Conservation (phyloP, 2,888 invertebrate species). For the Gnatocerus cornutus region DNA sequence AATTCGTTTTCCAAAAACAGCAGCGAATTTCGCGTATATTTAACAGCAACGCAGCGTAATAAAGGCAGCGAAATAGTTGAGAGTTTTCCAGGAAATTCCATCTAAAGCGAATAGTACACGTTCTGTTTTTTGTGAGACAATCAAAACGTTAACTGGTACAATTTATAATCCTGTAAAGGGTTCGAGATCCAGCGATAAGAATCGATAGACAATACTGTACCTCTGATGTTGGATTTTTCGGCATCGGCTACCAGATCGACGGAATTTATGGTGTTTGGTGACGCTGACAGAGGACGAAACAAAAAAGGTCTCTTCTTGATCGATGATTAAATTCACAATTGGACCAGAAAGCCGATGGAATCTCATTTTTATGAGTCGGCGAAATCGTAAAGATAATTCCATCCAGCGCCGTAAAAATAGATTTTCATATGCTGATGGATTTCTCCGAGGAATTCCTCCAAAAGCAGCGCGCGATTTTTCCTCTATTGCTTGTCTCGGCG, state of each 20-base stretch:
- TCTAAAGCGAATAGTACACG: slow-evolving; percentile 16
- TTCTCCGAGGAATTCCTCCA: not conserved
- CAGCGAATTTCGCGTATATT: slow-evolving; percentile 7
- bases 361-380: slow-evolving; percentile 8
- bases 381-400: slow-evolving; percentile 15
- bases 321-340: slow-evolving; percentile 34
- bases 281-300: slow-evolving; percentile 29
- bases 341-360: slow-evolving; percentile 17
- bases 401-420: not conserved
- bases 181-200: slow-evolving; percentile 56
- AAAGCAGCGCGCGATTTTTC: not conserved
- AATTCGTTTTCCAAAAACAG: too few relatives aligned
- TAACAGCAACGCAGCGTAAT: slow-evolving; percentile 8
- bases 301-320: slow-evolving; percentile 30
- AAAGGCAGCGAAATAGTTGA: slow-evolving; percentile 13
- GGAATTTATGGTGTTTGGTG: slow-evolving; percentile 48
- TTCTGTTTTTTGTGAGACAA: slow-evolving; percentile 53
- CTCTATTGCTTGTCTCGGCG: not conserved
- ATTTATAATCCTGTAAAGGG: slow-evolving; percentile 57
- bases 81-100: slow-evolving; percentile 51
- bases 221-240: slow-evolving; percentile 51
- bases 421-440: slow-evolving; percentile 25
- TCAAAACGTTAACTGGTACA: slow-evolving; percentile 54
- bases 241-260: slow-evolving; percentile 52
- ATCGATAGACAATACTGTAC: slow-evolving; percentile 57